Evolutionary conservation across 2,797 vertebrate genomes (phyloP).

Genomic region (Thripadectes ignobilis): DNA sequence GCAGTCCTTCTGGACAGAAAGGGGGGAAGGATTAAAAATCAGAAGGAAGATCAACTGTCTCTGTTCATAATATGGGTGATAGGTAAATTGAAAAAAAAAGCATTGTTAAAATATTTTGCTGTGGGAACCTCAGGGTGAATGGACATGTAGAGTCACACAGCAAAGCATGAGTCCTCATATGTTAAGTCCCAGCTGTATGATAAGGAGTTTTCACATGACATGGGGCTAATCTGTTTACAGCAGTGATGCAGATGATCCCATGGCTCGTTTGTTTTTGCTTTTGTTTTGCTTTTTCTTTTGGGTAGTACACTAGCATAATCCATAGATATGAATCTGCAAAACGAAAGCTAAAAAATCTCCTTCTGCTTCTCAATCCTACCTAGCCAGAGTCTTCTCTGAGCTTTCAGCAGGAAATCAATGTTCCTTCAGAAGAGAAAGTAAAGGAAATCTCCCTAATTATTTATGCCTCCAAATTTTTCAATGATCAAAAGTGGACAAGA

Average conservation of each 20-base stretch:
- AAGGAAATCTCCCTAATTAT: not conserved
- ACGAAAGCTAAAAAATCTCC: constrained; percentile 12
- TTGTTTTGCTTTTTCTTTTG: not conserved
- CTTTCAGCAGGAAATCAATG: not conserved
- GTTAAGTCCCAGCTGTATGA: not conserved
- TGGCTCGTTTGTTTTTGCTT: not conserved
- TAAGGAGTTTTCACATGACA: constrained; percentile 3
- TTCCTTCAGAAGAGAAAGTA: not conserved
- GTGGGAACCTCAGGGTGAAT: not conserved
- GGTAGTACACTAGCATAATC: not conserved
- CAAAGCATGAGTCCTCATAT: not conserved
- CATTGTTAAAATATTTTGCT: not conserved
- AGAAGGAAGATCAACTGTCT: constrained; percentile 49
- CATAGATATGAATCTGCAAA: constrained; percentile 26
- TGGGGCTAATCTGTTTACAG: constrained; percentile 25
- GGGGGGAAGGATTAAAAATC: constrained; percentile 64
- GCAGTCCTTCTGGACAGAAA: constrained; percentile 59
- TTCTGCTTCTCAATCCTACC: not conserved
- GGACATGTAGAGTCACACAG: not conserved
- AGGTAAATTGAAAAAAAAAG: constrained; percentile 45
- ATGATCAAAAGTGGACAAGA: not conserved
- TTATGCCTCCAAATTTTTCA: constrained; percentile 18
- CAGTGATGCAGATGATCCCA: constrained; percentile 17
- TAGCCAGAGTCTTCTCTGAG: not conserved
- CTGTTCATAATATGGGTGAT: constrained; percentile 27